Percentiles rank a stretch among this genome's conserved stretches.
Conservation (phyloP, 2,888 invertebrate species). For the Megalurothrips usitatus region DNA sequence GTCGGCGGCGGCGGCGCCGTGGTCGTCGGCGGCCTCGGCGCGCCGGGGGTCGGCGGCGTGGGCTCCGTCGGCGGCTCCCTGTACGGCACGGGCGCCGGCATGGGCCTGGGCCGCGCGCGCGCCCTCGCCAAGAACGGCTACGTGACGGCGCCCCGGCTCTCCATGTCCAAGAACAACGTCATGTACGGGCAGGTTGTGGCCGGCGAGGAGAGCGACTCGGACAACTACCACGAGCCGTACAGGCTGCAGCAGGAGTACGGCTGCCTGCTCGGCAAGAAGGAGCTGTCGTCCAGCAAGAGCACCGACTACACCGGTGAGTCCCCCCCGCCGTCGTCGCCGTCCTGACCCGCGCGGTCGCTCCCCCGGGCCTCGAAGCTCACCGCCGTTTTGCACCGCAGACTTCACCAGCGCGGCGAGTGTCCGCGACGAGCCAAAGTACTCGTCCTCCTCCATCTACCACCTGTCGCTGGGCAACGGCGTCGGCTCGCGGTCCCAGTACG, state of each 20-base stretch:
- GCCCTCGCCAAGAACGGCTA: slow-evolving; percentile 39
- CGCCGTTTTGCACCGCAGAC: slow-evolving; percentile 45
- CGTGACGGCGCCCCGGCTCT: slow-evolving; percentile 31
- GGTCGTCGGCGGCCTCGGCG: background rate
- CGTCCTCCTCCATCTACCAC: slow-evolving; percentile 47
- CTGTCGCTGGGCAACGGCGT: slow-evolving; percentile 44
- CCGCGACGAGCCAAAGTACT: slow-evolving; percentile 53
- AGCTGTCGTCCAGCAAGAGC: slow-evolving; percentile 51
- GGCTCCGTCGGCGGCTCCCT: slow-evolving; percentile 1
- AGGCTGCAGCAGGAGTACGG: slow-evolving; percentile 53
- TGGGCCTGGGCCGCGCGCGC: slow-evolving; percentile 42
- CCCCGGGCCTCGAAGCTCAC: too few relatives aligned
- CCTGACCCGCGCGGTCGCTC: too few relatives aligned
- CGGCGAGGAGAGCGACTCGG: slow-evolving; percentile 52
- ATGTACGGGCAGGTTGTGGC: slow-evolving; percentile 50
- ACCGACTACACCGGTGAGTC: slow-evolving; percentile 50
- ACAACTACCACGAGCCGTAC: slow-evolving; percentile 56
- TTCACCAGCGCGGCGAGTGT: slow-evolving; percentile 41
- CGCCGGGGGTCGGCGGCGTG: background rate
- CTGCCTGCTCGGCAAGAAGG: slow-evolving; percentile 50
- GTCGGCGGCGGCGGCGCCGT: background rate
- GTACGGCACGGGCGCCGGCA: slow-evolving; percentile 18
- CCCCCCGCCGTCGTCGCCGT: too few relatives aligned
- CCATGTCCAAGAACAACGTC: slow-evolving; percentile 43
- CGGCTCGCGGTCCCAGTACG: slow-evolving; percentile 44